Percentiles rank a stretch among this genome's conserved stretches.
Evolutionary conservation across 1,140 invertebrate genomes (phyloP).

Genomic region (Cydia amplana): DNA sequence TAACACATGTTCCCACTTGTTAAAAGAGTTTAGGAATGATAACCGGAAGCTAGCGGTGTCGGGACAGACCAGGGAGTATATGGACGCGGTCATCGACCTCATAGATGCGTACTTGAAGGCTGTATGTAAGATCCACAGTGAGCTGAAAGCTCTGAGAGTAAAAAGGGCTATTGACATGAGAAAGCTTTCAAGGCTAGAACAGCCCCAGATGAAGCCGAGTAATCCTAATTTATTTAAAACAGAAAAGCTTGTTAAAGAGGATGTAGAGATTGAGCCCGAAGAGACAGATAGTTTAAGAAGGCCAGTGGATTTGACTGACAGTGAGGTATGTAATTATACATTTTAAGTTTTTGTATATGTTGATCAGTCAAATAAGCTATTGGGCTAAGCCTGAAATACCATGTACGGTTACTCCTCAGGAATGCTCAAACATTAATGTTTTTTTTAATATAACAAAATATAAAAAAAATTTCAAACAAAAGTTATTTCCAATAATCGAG

Average conservation of each 20-base stretch:
- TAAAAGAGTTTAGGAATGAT: conserved; percentile 87
- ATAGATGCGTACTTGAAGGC: conserved; percentile 90
- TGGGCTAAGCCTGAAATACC: no score
- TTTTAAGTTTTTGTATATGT: background rate
- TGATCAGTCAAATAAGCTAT: no score
- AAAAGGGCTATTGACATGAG: conserved; percentile 91
- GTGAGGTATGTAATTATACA: conserved; percentile 47
- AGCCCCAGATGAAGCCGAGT: conserved; percentile 64
- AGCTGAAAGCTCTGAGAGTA: conserved; percentile 91
- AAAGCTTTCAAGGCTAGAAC: conserved; percentile 86
- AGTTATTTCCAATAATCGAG: no score
- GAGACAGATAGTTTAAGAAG: conserved; percentile 56
- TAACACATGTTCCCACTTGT: conserved; percentile 87
- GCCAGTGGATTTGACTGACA: conserved; percentile 65
- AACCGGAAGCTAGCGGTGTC: conserved; percentile 77
- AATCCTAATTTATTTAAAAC: conserved; percentile 59
- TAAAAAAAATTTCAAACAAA: no score
- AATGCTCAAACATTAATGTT: no score
- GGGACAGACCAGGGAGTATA: conserved; percentile 87
- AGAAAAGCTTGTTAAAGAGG: conserved; percentile 46
- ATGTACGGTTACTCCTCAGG: no score
- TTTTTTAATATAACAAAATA: no score
- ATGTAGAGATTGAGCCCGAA: conserved; percentile 42
- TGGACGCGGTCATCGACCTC: conserved; percentile 86
- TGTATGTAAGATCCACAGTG: conserved; percentile 92